These are phyloP conservation scores for Phrynocephalus versicolor DNA, from an alignment of 2,113 vertebrate species.

Conservation along the genomic window DNA sequence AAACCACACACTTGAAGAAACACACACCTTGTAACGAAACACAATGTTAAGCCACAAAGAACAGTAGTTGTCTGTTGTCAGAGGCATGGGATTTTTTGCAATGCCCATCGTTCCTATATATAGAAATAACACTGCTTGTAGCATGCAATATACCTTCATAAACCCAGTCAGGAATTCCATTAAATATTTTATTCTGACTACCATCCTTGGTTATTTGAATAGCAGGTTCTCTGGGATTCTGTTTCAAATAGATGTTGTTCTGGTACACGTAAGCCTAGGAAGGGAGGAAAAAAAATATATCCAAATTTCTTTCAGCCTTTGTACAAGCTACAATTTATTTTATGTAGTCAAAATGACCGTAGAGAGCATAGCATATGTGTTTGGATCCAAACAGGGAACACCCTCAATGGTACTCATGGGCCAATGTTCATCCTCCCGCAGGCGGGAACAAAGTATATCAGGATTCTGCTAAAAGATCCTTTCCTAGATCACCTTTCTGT, in stretches of 20 bases:
- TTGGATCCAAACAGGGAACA: neutral
- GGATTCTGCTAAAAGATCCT: neutral
- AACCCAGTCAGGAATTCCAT: constrained; percentile 95
- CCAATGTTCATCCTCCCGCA: neutral
- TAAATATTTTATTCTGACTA: constrained; percentile 88
- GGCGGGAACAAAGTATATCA: too few species aligned
- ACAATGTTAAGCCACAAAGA: neutral
- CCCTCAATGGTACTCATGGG: neutral
- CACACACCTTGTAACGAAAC: neutral
- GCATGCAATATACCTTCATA: constrained; percentile 86
- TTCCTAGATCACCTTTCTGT: neutral
- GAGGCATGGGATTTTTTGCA: neutral
- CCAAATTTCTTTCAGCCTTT: constrained; percentile 20
- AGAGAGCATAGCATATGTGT: neutral
- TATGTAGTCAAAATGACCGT: neutral
- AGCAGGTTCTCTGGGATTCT: constrained; percentile 71
- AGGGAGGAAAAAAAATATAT: constrained; percentile 21
- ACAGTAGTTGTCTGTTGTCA: neutral
- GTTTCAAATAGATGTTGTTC: constrained; percentile 89
- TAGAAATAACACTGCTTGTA: constrained; percentile 1
- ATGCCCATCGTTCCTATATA: neutral
- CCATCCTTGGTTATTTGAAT: constrained; percentile 86
- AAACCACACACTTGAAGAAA: neutral
- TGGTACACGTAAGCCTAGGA: constrained; percentile 87
- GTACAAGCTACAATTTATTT: constrained; percentile 9